Conservation (phyloP, 2,888 invertebrate genomes). For the Pyrochroa serraticornis region DNA sequence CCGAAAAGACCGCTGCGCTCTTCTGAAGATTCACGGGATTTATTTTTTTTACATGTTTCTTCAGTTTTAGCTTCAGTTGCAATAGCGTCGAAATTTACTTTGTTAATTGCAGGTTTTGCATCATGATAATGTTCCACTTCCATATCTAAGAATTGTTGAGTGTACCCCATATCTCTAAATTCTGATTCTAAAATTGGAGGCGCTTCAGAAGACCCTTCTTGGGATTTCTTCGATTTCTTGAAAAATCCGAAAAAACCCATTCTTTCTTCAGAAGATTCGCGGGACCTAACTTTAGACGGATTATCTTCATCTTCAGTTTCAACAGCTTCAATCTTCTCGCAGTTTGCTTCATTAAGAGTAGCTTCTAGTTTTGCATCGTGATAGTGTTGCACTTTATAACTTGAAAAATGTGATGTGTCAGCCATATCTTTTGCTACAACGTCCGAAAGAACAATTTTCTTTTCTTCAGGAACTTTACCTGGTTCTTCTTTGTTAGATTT, state of each 20-base stretch:
- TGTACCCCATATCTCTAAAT: conserved; percentile 26
- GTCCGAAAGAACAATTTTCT: not conserved
- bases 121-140: conserved; percentile 37
- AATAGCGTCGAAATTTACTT: not conserved
- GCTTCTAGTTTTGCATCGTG: conserved; percentile 26
- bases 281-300: not conserved
- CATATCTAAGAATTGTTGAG: conserved; percentile 29
- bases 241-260: conserved; percentile 31
- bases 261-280: conserved; percentile 25
- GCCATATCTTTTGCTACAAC: conserved; percentile 21
- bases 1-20: conserved; percentile 29
- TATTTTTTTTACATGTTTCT: conserved; percentile 4
- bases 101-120: conserved; percentile 23
- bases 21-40: conserved; percentile 20
- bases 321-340: conserved; percentile 4
- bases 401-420: conserved; percentile 28
- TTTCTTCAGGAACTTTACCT: too few relatives aligned
- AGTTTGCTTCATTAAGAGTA: conserved; percentile 25
- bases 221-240: conserved; percentile 32
- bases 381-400: conserved; percentile 29
- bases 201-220: conserved; percentile 2
- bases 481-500: too few relatives aligned
- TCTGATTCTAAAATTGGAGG: not conserved
- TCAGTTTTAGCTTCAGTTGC: conserved; percentile 8
- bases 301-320: conserved; percentile 13